These are phyloP conservation scores for Anarrhichthys ocellatus DNA, from an alignment of 2,113 vertebrate genomes.

Conservation along the genomic window DNA sequence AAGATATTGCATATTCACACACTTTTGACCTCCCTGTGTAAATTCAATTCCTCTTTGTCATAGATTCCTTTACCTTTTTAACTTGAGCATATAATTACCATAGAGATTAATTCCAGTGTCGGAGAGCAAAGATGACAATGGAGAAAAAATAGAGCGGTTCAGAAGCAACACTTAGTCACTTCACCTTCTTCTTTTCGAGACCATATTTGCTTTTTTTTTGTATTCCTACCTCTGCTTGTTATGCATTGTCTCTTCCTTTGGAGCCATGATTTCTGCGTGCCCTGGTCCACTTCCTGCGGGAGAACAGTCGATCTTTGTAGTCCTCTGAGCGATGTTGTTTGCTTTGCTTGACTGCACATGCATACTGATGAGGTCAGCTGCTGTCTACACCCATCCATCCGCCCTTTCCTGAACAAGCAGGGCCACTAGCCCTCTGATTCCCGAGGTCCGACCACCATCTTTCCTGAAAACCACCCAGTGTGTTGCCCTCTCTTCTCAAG, in stretches of 20 bases:
- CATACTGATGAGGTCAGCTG: constrained; percentile 70
- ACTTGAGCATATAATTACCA: constrained; percentile 21
- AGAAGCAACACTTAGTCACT: background rate
- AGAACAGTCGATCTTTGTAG: constrained; percentile 51
- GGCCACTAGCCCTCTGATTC: background rate
- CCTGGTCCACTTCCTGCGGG: background rate
- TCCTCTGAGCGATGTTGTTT: constrained; percentile 51
- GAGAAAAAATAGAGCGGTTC: no score
- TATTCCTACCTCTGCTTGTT: background rate
- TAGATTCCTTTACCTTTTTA: constrained; percentile 19
- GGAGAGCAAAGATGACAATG: no score
- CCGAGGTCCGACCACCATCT: background rate
- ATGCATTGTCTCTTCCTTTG: background rate
- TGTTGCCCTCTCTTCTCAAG: constrained; percentile 36
- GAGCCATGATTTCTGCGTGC: background rate
- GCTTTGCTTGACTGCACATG: constrained; percentile 31
- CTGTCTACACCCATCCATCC: constrained; percentile 35
- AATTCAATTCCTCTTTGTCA: constrained; percentile 6
- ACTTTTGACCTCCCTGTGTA: background rate
- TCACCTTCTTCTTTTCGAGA: background rate
- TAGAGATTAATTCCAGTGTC: background rate
- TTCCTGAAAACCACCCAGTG: constrained; percentile 24
- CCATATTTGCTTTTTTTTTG: background rate
- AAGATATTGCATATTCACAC: constrained; percentile 27
- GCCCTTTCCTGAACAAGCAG: constrained; percentile 20